Percentiles rank a stretch among this genome's conserved stretches.
Conservation (phyloP, 2,113 vertebrate species). For the Megaceryle torquata region DNA sequence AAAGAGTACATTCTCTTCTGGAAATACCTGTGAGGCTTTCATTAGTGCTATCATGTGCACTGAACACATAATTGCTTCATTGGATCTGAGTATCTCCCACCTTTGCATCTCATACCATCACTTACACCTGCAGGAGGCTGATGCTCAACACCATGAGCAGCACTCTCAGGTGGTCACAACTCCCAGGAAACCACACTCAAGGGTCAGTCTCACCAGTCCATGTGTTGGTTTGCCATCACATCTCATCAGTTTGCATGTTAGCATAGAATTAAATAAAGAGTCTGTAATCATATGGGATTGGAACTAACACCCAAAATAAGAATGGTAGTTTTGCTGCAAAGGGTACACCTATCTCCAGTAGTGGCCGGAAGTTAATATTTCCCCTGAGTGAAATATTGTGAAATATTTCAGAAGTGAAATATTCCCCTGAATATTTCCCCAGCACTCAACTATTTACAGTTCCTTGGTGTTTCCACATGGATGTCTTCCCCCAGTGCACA, state of each 20-base stretch:
- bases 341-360: not conserved
- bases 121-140: not conserved
- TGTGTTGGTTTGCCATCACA: not conserved
- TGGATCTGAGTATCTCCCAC: not conserved
- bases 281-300: accelerated
- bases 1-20: conserved; percentile 13
- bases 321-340: not conserved
- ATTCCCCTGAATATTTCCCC: not conserved
- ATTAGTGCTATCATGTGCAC: not conserved
- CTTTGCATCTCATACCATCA: not conserved
- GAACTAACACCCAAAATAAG: not conserved
- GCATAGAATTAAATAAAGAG: not conserved
- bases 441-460: not conserved
- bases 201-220: not conserved
- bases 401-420: too few species aligned
- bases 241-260: not conserved
- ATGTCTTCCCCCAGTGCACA: not conserved
- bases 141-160: accelerated
- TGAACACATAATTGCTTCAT: not conserved
- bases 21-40: conserved; percentile 40
- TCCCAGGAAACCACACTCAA: not conserved
- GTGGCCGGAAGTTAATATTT: not conserved
- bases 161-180: accelerated
- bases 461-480: not conserved
- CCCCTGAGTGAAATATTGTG: too few species aligned